Evolutionary conservation across 2,888 invertebrate genomes (phyloP), one percentile per base, ranked within the genome.

Genomic region (Atethmia centrago): DNA sequence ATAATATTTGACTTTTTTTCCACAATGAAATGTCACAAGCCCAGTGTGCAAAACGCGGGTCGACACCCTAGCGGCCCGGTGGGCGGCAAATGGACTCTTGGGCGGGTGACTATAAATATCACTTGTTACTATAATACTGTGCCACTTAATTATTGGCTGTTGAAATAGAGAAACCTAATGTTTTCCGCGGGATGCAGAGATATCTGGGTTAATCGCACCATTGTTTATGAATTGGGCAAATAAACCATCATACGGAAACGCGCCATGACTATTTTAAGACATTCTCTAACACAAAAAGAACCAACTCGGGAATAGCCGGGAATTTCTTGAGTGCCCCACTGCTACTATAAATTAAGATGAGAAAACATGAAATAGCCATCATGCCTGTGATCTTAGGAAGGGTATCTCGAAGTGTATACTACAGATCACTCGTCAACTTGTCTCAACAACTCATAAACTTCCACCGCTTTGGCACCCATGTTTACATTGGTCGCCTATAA

Each of bases 41-140:
- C 83, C 90, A 91, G 83, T 90, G 90, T 90, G 91, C 89, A 86
- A 88, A 88, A 83, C 87, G 80, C 90, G 92, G 92, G 93, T 92
- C 93, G 91, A 90, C 94, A 92, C 91, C 93, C 93, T 90, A 79
- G 80, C 87, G 85, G 88, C 90, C 90, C 89, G 88, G 92, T 93
- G 91, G 94, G 93, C 92, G 94, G 94, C 87, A 93, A 94, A 94
- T 93, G 90, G 90, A 91, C 92, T 92, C 90, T 90, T 90, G 89
- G 91, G 90, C 90, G 92, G 91, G 85, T 70, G 74, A 80, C 90
- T 93, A 92, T 93, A 92, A 93, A 94, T 94, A 94, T 88, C 90
- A 92, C 90, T 90, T 90, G 92, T 92, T 91, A 93, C 91, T 91
- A 92, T 92, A 92, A 91, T 90, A 92, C 88, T 89, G 92, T 87